Evolutionary conservation across 2,888 invertebrate species (phyloP).

Genomic region (Pristionchus exspectatus): DNA sequence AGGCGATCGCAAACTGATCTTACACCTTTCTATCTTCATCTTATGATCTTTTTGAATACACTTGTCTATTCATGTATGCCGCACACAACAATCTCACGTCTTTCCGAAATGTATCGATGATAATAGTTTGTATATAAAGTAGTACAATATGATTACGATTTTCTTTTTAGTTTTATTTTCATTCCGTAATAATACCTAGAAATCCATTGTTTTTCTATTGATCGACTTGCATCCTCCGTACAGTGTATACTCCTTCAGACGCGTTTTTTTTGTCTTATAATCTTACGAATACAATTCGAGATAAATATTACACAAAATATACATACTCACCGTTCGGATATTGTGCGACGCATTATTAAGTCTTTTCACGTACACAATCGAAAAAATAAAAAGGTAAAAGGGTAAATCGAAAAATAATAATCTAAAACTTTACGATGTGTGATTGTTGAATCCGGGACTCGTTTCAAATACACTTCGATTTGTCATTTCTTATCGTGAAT

Average conservation of each 20-base stretch:
- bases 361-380: too few relatives aligned
- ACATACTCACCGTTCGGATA: too few relatives aligned
- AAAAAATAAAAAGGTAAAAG: too few relatives aligned
- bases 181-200: neutral
- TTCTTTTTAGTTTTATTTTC: neutral
- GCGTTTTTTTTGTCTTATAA: neutral
- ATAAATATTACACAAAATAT: neutral
- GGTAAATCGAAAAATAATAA: too few relatives aligned
- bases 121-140: conserved; percentile 5
- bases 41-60: neutral
- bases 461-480: too few relatives aligned
- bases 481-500: too few relatives aligned
- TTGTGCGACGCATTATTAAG: too few relatives aligned
- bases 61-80: neutral
- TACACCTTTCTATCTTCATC: neutral
- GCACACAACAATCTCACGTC: conserved; percentile 2
- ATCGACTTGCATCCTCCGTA: neutral
- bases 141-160: neutral
- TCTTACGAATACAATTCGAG: conserved; percentile 27
- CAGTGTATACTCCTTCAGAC: neutral
- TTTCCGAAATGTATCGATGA: neutral
- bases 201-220: neutral
- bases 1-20: conserved; percentile 57
- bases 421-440: too few relatives aligned
- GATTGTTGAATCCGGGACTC: too few relatives aligned